Percentiles rank a stretch among this genome's conserved stretches.
Conservation (phyloP, 53 echinoderm and acorn worm species). For the Paracentrotus lividus region DNA sequence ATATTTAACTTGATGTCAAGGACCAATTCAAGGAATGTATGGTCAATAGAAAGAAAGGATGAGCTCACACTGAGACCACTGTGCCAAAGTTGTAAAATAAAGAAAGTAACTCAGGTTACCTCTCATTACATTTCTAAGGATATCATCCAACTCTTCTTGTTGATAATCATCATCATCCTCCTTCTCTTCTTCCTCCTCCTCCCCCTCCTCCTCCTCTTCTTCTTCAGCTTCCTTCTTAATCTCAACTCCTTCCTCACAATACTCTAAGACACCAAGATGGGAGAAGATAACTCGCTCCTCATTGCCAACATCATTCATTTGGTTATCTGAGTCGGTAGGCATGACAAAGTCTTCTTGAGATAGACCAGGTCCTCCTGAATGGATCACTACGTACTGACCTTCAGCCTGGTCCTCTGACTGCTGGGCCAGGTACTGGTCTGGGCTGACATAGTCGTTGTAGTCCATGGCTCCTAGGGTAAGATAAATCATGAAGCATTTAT, state of each 20-base stretch:
- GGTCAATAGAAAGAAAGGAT: too few relatives aligned
- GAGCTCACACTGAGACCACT: too few relatives aligned
- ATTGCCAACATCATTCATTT: background rate
- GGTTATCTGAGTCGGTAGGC: background rate
- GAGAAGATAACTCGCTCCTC: background rate
- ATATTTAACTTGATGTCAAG: too few relatives aligned
- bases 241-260: background rate
- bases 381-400: background rate
- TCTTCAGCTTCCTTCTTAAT: background rate
- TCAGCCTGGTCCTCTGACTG: background rate
- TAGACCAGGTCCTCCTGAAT: background rate
- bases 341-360: background rate
- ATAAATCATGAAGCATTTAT: background rate
- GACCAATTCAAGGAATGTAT: too few relatives aligned
- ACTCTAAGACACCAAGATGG: background rate
- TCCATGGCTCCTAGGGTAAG: background rate
- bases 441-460: background rate
- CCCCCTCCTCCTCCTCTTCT: background rate
- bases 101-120: background rate
- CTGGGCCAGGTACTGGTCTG: background rate
- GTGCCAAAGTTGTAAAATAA: too few relatives aligned
- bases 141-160: background rate
- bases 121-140: slow-evolving; percentile 44
- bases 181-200: background rate
- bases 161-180: background rate